Conservation (phyloP, 2,888 invertebrate species). For the Pheosia tremula region DNA sequence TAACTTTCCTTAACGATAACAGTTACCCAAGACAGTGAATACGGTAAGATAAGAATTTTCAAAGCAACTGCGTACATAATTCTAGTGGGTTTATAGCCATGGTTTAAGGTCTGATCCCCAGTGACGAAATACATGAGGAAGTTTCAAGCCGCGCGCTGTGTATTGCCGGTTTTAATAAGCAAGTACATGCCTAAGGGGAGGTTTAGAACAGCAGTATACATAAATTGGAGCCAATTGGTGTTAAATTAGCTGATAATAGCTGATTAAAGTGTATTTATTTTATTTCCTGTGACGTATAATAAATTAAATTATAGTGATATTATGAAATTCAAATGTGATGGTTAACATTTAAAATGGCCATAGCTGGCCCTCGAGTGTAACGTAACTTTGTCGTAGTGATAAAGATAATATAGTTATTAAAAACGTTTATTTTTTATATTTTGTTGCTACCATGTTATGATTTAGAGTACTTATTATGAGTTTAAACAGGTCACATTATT, state of each 20-base stretch:
- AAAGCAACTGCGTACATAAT: background rate
- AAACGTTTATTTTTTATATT: too few species aligned
- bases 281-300: background rate
- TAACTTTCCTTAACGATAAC: slow-evolving; percentile 4
- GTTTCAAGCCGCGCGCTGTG: background rate
- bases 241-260: background rate
- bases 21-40: background rate
- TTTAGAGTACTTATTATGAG: too few species aligned
- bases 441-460: too few species aligned
- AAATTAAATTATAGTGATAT: too few species aligned
- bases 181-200: background rate
- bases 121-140: slow-evolving; percentile 1
- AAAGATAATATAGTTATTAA: too few species aligned
- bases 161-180: background rate
- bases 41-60: slow-evolving; percentile 4
- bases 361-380: too few species aligned
- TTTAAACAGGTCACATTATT: too few species aligned
- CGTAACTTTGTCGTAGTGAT: too few species aligned
- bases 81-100: slow-evolving; percentile 1
- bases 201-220: background rate
- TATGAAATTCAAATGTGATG: too few species aligned
- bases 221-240: background rate
- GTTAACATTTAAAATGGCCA: too few species aligned
- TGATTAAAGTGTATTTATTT: background rate
- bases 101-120: slow-evolving; percentile 1